These are phyloP conservation scores for Ochotona princeps DNA, from an alignment of 2,113 vertebrate species.

Conservation along the genomic window DNA sequence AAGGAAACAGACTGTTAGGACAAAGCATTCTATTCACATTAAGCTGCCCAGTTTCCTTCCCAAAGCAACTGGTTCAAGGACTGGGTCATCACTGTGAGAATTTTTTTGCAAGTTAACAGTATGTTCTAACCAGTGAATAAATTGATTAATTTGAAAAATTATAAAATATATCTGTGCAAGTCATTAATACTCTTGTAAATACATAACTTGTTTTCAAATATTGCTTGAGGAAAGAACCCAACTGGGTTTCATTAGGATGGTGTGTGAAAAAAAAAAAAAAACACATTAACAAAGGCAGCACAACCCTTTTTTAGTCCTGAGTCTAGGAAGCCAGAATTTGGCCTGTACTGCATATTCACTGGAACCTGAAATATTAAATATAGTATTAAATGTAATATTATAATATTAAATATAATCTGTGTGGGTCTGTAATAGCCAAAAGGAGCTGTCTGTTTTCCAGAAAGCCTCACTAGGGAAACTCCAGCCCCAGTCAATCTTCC, in stretches of 20 bases:
- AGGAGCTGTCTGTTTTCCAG: background rate
- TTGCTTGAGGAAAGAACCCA: constrained; percentile 24
- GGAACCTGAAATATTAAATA: background rate
- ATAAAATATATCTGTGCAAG: background rate
- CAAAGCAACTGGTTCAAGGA: background rate
- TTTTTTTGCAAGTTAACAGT: background rate
- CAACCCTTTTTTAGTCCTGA: background rate
- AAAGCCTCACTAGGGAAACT: background rate
- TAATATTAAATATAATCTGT: background rate
- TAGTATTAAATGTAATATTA: too few species aligned
- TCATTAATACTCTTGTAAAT: background rate
- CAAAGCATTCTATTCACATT: background rate
- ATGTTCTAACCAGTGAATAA: background rate
- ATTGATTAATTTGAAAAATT: constrained; percentile 7
- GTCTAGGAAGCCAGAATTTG: background rate
- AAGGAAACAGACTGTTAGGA: background rate
- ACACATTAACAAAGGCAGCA: background rate
- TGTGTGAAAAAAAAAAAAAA: background rate
- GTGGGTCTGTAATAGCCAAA: background rate
- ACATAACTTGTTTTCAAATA: constrained; percentile 11
- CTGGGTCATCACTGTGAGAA: background rate
- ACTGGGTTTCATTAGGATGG: background rate
- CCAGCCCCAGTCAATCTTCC: background rate
- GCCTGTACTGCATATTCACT: background rate
- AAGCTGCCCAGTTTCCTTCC: background rate